Evolutionary conservation across 2,797 vertebrate species (phyloP).

Genomic region (Hephaestus fuliginosus): DNA sequence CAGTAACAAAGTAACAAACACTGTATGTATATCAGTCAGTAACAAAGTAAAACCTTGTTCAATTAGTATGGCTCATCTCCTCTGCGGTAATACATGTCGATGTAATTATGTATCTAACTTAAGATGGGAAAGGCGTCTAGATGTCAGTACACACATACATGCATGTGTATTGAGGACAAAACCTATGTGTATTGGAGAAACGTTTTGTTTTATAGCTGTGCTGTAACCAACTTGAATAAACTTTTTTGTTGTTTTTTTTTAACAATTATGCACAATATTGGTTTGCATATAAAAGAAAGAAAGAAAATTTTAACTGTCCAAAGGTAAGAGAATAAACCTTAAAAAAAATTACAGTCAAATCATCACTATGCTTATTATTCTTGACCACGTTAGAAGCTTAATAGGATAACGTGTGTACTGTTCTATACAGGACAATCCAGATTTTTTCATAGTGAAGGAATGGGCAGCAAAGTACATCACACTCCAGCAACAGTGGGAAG

Average conservation of each 20-base stretch:
- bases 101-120: not conserved
- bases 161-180: no score
- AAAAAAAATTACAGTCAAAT: not conserved
- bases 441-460: not conserved
- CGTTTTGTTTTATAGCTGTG: no score
- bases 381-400: not conserved
- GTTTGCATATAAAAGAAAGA: not conserved
- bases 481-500: not conserved
- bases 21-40: not conserved
- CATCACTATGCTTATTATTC: not conserved
- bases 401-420: not conserved
- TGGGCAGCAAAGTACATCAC: constrained; percentile 5
- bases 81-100: not conserved
- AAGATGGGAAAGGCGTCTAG: no score
- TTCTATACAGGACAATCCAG: not conserved
- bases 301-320: not conserved
- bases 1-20: no score
- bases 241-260: not conserved
- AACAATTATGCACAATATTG: not conserved
- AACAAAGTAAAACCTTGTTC: not conserved
- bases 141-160: no score
- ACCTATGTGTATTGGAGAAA: no score
- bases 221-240: no score
- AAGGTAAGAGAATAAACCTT: not conserved
- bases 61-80: not conserved